Evolutionary conservation across 2,888 invertebrate species (phyloP), one percentile per base, ranked within the genome.

Genomic region (Chelonus formosanus): DNA sequence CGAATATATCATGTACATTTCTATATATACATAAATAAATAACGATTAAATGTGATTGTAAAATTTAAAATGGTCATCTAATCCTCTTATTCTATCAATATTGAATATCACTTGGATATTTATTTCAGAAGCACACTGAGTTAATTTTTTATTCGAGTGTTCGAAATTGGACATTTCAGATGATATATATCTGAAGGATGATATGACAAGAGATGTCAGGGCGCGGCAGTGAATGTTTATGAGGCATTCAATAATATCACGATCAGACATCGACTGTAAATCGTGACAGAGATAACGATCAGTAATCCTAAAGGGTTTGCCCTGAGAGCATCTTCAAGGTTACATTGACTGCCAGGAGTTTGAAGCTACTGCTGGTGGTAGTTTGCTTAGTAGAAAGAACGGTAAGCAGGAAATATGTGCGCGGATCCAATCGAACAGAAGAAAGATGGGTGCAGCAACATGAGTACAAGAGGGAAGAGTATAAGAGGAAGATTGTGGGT

Each of bases 241-340:
- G 61, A 70, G 74, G 70, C 69, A 72, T 70, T 76, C 74, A 75
- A 76, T 76, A 74, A 73, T 40, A 40, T 73, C 72, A 68, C 69
- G 67, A 40, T 40, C 40, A 67, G 67, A 63, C 52, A 66, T 65
- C 47, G 61, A 58, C 69, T 65, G 73, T 76, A 73, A 77, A 77
- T 76, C 76, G 75, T 74, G 76, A 75, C 61, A 44, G 60, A 71
- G 77, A 78, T 78, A 78, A 66, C 67, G 73, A 78, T 78, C 78
- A 72, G 71, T 73, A 72, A 70, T 72, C 71, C 69, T 67, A 65
- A 72, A 73, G 68, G 74, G 69, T 66, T 71, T 71, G 71, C 75
- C 74, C 71, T 74, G 70, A 63, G 66, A 73, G 71, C 71, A 70
- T 60, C 71, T 71, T 73, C 75, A 76, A 78, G 76, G 77, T 75